A percentile compares a stretch with the other conserved stretches of the same genome.
These are phyloP conservation scores for Otis tarda DNA, from an alignment of 2,113 vertebrate genomes.

Conservation along the genomic window DNA sequence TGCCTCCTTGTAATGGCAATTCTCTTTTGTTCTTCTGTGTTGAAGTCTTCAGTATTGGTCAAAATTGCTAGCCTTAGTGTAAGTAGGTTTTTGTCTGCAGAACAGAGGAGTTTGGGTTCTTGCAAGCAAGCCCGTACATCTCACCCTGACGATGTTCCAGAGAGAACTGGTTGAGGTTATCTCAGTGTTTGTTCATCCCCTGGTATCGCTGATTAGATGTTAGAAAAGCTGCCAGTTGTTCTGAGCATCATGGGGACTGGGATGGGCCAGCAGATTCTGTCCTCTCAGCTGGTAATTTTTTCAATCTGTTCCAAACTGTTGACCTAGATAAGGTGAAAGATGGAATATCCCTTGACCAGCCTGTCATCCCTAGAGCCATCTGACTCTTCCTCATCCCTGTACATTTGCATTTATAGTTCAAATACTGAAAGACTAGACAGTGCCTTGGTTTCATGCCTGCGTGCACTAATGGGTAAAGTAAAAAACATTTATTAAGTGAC, in stretches of 20 bases:
- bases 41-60: background rate
- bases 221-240: background rate
- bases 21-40: background rate
- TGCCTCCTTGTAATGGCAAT: background rate
- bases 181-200: background rate
- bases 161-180: background rate
- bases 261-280: background rate
- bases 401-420: background rate
- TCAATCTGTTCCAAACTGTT: background rate
- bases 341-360: background rate
- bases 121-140: background rate
- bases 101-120: background rate
- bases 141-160: background rate
- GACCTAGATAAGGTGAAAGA: constrained; percentile 17
- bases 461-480: background rate
- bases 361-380: background rate
- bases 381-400: background rate
- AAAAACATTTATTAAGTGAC: background rate
- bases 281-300: background rate
- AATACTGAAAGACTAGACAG: background rate
- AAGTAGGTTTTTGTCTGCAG: background rate
- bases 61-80: background rate
- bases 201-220: background rate
- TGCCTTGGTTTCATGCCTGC: background rate
- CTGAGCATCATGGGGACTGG: background rate